phyloP scores from a whole-genome alignment of 2,888 invertebrate genomes.

The Autographa gamma region DNA sequence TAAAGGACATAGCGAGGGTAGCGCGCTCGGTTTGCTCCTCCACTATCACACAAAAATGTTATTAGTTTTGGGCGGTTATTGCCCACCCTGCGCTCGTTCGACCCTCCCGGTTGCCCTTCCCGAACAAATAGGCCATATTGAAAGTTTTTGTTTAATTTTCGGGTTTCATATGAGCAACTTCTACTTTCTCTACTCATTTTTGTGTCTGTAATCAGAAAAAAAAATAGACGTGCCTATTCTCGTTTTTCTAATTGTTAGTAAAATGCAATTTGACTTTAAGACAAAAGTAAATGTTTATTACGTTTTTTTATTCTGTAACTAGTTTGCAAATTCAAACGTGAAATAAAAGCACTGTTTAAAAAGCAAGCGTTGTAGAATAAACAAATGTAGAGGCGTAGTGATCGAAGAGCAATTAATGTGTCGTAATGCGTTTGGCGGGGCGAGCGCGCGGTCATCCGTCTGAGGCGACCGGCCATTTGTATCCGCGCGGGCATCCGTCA shows the following conservation, averaged over 20 bases:
- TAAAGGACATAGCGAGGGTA: constrained; percentile 80
- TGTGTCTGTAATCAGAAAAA: constrained; percentile 6
- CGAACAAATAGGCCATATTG: constrained; percentile 78
- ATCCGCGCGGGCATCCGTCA: constrained; percentile 79
- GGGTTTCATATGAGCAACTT: constrained; percentile 44
- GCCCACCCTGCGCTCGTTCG: constrained; percentile 77
- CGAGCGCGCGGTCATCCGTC: constrained; percentile 75
- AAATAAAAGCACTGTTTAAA: constrained; percentile 29
- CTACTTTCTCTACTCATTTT: constrained; percentile 1
- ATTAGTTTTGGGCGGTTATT: constrained; percentile 87
- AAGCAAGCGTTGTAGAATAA: constrained; percentile 50
- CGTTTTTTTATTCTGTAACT: neutral
- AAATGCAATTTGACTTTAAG: neutral
- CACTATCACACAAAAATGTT: constrained; percentile 87
- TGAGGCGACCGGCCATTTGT: constrained; percentile 81
- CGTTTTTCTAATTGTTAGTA: neutral
- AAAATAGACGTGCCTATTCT: neutral
- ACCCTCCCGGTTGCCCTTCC: constrained; percentile 74
- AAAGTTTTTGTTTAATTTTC: constrained; percentile 74
- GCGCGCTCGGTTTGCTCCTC: constrained; percentile 78
- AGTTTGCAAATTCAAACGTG: neutral
- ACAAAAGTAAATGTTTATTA: neutral
- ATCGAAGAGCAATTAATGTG: constrained; percentile 80
- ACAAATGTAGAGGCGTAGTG: constrained; percentile 68
- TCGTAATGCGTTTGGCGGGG: constrained; percentile 70